phyloP scores from a whole-genome alignment of 2,113 vertebrate genomes.

The Epinephelus cyanopodus region DNA sequence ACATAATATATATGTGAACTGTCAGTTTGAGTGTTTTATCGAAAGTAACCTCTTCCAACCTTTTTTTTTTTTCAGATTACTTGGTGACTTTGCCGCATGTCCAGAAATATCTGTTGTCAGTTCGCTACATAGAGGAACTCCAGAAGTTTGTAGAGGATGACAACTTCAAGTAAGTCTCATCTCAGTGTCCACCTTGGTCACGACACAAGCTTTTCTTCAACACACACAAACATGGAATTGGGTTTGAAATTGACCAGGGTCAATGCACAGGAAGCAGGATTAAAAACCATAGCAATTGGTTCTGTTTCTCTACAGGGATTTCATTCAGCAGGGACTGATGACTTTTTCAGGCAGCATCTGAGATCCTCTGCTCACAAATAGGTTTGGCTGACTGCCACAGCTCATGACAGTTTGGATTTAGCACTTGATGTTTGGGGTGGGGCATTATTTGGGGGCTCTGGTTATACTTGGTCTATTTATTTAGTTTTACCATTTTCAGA shows the following conservation, averaged over 20 bases:
- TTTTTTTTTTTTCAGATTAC: constrained; percentile 84
- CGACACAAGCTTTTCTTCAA: background rate
- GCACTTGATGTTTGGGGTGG: background rate
- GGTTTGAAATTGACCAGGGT: background rate
- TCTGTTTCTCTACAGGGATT: constrained; percentile 24
- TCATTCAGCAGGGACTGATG: constrained; percentile 28
- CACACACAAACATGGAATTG: background rate
- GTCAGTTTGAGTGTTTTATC: background rate
- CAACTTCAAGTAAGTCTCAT: constrained; percentile 93
- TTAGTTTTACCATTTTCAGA: background rate
- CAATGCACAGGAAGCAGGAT: constrained; percentile 34
- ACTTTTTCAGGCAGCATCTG: constrained; percentile 24
- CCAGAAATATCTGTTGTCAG: constrained; percentile 95
- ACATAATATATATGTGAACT: background rate
- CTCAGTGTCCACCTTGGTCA: background rate
- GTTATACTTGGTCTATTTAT: background rate
- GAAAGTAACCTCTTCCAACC: background rate
- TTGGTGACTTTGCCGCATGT: constrained; percentile 92
- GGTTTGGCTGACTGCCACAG: background rate
- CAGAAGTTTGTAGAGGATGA: constrained; percentile 98
- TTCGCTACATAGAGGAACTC: constrained; percentile 96
- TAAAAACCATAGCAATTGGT: constrained; percentile 7
- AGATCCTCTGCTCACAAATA: background rate
- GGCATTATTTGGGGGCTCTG: background rate
- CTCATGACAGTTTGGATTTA: background rate